Evolutionary conservation across 2,888 invertebrate genomes (phyloP).

Genomic region (Ecliptopera silaceata): DNA sequence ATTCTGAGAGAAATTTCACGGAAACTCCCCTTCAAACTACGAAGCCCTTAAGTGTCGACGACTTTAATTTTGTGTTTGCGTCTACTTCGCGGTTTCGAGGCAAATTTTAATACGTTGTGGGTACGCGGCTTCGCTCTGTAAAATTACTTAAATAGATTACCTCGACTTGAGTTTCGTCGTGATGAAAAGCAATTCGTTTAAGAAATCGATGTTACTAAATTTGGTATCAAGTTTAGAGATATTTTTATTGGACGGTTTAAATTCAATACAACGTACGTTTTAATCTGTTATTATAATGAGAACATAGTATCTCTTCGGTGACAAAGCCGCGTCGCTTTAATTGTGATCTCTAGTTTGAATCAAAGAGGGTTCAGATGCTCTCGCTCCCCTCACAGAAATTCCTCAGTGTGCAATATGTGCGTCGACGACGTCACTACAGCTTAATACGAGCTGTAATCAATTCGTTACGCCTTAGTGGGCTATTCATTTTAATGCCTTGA

Average conservation of each 20-base stretch:
- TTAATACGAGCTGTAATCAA: constrained; percentile 73
- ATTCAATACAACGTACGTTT: not conserved
- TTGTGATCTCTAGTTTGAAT: constrained; percentile 63
- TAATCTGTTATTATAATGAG: constrained; percentile 10
- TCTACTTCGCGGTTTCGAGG: constrained; percentile 78
- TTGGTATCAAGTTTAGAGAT: constrained; percentile 20
- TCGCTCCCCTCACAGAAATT: constrained; percentile 49
- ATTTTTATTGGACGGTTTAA: not conserved
- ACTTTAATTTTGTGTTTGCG: constrained; percentile 82
- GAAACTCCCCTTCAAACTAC: constrained; percentile 77
- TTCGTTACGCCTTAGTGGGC: constrained; percentile 70
- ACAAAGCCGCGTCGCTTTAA: constrained; percentile 65
- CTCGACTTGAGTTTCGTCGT: constrained; percentile 65
- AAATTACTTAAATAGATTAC: constrained; percentile 79
- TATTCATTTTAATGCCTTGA: constrained; percentile 63
- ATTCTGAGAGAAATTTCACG: constrained; percentile 78
- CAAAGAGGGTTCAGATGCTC: constrained; percentile 43
- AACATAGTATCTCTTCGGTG: constrained; percentile 29
- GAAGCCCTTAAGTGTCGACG: constrained; percentile 80
- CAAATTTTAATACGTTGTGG: constrained; percentile 75
- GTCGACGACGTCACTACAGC: constrained; percentile 61
- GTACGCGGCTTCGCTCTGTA: constrained; percentile 70
- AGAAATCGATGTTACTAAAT: constrained; percentile 25
- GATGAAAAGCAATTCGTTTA: constrained; percentile 37
- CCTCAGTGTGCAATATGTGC: constrained; percentile 62